Conservation (phyloP, 2,797 vertebrate species). For the Triplophysa bombifrons region DNA sequence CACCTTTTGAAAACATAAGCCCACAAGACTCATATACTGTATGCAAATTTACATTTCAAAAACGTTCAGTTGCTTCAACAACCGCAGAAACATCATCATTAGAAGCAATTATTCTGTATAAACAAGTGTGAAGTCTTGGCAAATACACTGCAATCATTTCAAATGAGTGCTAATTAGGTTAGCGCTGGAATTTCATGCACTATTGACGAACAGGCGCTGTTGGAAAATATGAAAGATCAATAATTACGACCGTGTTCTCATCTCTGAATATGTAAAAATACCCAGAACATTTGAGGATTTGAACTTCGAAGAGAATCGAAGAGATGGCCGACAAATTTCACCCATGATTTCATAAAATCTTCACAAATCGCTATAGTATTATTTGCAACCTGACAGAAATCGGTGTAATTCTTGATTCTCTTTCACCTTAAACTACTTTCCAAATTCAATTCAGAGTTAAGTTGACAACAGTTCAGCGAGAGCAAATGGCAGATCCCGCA, state of each 20-base stretch:
- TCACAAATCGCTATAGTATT: slow-evolving; percentile 28
- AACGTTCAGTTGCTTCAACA: slow-evolving; percentile 40
- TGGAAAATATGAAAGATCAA: slow-evolving; percentile 19
- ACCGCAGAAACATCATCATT: slow-evolving; percentile 53
- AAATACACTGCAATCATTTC: slow-evolving; percentile 55
- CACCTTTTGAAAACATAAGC: slow-evolving; percentile 33
- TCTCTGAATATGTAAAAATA: slow-evolving; percentile 2
- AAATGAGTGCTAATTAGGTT: slow-evolving; percentile 55
- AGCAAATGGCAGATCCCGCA: slow-evolving; percentile 19
- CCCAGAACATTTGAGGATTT: not conserved
- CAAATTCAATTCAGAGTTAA: slow-evolving; percentile 16
- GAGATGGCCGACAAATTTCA: not conserved
- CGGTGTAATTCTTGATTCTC: slow-evolving; percentile 5
- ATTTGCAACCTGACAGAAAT: slow-evolving; percentile 30
- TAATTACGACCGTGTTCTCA: not conserved
- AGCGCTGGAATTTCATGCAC: slow-evolving; percentile 45
- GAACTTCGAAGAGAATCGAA: not conserved
- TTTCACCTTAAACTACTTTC: slow-evolving; percentile 34
- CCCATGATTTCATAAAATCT: not conserved
- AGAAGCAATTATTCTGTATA: slow-evolving; percentile 59
- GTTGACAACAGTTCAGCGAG: slow-evolving; percentile 30
- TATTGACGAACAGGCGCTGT: slow-evolving; percentile 48
- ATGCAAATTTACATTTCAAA: slow-evolving; percentile 57
- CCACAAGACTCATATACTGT: slow-evolving; percentile 18
- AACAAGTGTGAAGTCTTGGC: slow-evolving; percentile 52